Conservation (phyloP, 2,797 vertebrate species). For the Muscicapa striata region DNA sequence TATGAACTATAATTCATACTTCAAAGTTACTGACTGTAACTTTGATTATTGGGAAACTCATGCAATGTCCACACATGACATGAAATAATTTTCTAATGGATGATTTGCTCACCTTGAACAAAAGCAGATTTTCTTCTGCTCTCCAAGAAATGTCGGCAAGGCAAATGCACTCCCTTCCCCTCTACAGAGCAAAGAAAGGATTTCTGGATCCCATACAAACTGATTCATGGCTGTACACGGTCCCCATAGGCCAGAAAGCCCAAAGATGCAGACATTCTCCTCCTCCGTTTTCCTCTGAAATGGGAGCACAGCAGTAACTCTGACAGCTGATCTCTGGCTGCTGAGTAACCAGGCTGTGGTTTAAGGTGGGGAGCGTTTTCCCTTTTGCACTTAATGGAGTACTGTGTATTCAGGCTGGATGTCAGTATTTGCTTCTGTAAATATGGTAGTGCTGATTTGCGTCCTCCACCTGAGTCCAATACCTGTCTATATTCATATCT, state of each 20-base stretch:
- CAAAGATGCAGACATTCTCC: conserved; percentile 11
- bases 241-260: not conserved
- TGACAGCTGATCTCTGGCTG: conserved; percentile 10
- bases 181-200: not conserved
- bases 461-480: not conserved
- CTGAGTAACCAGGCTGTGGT: conserved; percentile 26
- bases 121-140: not conserved
- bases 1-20: not conserved
- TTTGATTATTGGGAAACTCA: not conserved
- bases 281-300: not conserved
- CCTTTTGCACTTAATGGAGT: conserved; percentile 30
- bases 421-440: conserved; percentile 43
- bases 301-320: conserved; percentile 14
- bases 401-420: conserved; percentile 39
- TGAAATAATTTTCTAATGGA: not conserved
- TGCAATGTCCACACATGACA: not conserved
- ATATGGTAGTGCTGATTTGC: not conserved
- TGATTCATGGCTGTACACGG: not conserved
- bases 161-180: not conserved
- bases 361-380: conserved; percentile 13
- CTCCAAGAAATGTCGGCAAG: not conserved
- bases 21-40: not conserved
- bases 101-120: not conserved
- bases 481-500: conserved; percentile 44
- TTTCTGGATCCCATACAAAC: not conserved